Base-by-base conservation (phyloP, 2,888 invertebrate species). In the Eurytoma adleriae region DNA sequence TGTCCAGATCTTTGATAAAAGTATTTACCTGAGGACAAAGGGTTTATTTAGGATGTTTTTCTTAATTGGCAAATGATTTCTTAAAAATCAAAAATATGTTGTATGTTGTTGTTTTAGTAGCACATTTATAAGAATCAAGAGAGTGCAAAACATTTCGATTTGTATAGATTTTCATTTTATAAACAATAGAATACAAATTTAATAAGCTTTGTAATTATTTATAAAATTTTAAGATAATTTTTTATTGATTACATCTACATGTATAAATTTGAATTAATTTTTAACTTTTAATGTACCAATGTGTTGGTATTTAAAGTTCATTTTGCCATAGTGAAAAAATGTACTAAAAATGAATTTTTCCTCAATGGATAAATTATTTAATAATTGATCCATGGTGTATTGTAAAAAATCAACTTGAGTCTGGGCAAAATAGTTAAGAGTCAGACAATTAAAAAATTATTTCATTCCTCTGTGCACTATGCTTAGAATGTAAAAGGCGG, bases 1-100 rank as follows among this genome's bases (percentile, higher is more conserved):
- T 80, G 74, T 73, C 69, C 69, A 82, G 69, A 75, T 75, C 74
- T 80, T 82, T 82, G 71, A 80, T 69, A 78, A 82, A 78, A 78
- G 71, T 72, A 75, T 80, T 78, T 82, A 70, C 50, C 30, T 57
- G 69, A 72, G 76, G 52, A 69, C 74, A 74, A 70, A 70, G 61
- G 71, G 54, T 77, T 77, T 77, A 74, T 77, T 67, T 24, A 54
- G 59, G 52, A 67, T 62, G 67, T 72, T 74, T 82, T 79, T 18
- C 78, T 82, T 56, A 67, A 54, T 76, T 78, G 78, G 72, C 72
- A 79, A 71, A 71, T 81, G n/a, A 73, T 40, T 40, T 40, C 40
- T 40, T 70, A 56, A 50, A 13, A 71, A 54, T 52, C 52, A 54
- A 16, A 67, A 50, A 69, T 67, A 77, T 77, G 62, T 54, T 54